Evolutionary conservation across 2,888 invertebrate genomes (phyloP).

Genomic region (Salpingus planirostris): DNA sequence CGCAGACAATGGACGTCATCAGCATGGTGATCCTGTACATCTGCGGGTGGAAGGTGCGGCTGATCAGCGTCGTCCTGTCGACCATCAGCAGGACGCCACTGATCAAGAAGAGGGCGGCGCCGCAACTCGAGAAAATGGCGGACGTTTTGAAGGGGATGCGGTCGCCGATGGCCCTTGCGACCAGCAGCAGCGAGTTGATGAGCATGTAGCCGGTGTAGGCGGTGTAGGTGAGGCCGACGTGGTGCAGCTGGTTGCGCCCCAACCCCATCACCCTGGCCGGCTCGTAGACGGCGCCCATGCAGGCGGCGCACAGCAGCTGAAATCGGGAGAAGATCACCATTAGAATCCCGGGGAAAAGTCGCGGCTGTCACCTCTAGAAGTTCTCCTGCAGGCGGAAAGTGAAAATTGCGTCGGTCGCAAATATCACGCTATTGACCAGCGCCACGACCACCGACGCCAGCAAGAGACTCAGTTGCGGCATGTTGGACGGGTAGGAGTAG

Average conservation of each 20-base stretch:
- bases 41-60: constrained; percentile 51
- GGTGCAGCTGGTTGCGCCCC: constrained; percentile 46
- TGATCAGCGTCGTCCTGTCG: constrained; percentile 39
- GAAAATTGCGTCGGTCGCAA: constrained; percentile 53
- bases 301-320: constrained; percentile 53
- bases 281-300: constrained; percentile 55
- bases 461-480: constrained; percentile 54
- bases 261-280: constrained; percentile 51
- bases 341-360: constrained; percentile 3
- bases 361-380: constrained; percentile 3
- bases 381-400: constrained; percentile 38
- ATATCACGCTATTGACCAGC: constrained; percentile 51
- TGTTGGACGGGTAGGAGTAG: constrained; percentile 51
- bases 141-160: constrained; percentile 55
- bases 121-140: constrained; percentile 52
- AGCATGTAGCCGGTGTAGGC: constrained; percentile 58
- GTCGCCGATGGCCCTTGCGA: constrained; percentile 54
- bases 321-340: constrained; percentile 17
- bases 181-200: constrained; percentile 53
- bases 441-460: constrained; percentile 56
- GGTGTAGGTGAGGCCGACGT: constrained; percentile 59
- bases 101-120: constrained; percentile 54
- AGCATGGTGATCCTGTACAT: constrained; percentile 56
- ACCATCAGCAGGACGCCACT: constrained; percentile 56
- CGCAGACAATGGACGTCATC: constrained; percentile 55